Conservation (phyloP, 2,888 invertebrate species). For the Dynastes grantii region DNA sequence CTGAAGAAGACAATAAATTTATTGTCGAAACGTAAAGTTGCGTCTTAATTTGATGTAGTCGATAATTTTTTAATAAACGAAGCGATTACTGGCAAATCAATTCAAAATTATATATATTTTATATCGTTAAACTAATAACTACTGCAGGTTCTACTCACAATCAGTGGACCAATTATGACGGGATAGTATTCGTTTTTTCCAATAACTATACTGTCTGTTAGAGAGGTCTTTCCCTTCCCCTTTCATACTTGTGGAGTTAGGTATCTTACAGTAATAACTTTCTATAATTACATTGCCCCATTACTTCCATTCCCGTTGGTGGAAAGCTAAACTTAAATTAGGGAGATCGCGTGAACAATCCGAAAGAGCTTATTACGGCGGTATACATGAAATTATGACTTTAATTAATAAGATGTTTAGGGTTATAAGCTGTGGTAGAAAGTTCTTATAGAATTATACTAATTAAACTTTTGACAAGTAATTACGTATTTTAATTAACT, state of each 20-base stretch:
- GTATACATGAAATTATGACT: constrained; percentile 32
- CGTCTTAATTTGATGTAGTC: too few relatives aligned
- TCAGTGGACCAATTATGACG: constrained; percentile 51
- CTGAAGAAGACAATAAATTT: too few relatives aligned
- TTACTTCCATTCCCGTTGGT: constrained; percentile 18
- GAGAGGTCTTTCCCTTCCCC: constrained; percentile 33
- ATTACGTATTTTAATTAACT: constrained; percentile 30
- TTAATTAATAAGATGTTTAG: constrained; percentile 30
- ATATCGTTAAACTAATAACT: too few relatives aligned
- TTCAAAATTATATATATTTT: too few relatives aligned
- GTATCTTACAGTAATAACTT: constrained; percentile 36
- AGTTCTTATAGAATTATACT: background rate
- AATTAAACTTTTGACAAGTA: constrained; percentile 36
- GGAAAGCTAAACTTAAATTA: constrained; percentile 27
- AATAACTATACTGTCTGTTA: constrained; percentile 37
- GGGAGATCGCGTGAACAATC: constrained; percentile 34
- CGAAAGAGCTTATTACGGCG: constrained; percentile 23
- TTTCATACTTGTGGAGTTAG: constrained; percentile 35
- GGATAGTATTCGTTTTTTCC: constrained; percentile 57
- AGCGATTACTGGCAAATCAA: too few relatives aligned
- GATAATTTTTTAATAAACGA: too few relatives aligned
- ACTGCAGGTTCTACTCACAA: background rate
- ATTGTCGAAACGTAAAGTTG: too few relatives aligned
- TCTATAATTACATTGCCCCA: constrained; percentile 40
- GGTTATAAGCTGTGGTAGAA: constrained; percentile 17